Base-by-base conservation (phyloP, 2,888 invertebrate species). In the Cataglyphis livida region DNA sequence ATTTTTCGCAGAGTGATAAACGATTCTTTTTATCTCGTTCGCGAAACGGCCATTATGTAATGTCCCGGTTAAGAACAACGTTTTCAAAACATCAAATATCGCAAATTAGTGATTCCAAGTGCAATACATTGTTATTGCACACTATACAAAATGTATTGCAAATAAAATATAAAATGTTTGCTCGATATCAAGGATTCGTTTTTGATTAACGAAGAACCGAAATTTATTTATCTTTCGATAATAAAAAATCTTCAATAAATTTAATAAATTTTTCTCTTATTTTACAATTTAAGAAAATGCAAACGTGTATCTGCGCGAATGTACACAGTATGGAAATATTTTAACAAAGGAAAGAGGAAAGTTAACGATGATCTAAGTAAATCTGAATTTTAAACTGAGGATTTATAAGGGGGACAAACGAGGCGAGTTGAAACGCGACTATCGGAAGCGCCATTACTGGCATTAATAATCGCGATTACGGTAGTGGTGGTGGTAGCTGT, bases 381-480 rank as follows among this genome's bases (percentile, higher is more conserved):
- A 48, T n/a, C 35, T 62, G 48, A 48, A 75, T 75, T 75, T 75
- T 64, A 71, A 61, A 18, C 59, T 25, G 4, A 35, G 15, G 35
- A 79, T 79, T 79, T 35, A 35, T 35, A 51, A 51, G 70, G 32
- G 59, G 71, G 70, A 71, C 71, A 70, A 71, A 71, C 71, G 71
- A 59, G 71, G 21, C 57, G 57, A 57, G 38, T 41, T 66, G 68
- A 68, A 44, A 78, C 21, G 75, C 51, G 59, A 70, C 32, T 59
- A 78, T 41, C 71, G 78, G 78, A 71, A 79, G 71, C 78, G 59
- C 78, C 78, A 70, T 78, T 78, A 57, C 59, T 35, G 78, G 59
- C 70, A 79, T 79, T 79, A 79, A 79, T 79, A 79, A 79, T 79
- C 71, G 44, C 78, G 78, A 79, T 79, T 79, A 79, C 71, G 44